Evolutionary conservation across 1,140 invertebrate genomes (phyloP).

Genomic region (Prorops nasuta): DNA sequence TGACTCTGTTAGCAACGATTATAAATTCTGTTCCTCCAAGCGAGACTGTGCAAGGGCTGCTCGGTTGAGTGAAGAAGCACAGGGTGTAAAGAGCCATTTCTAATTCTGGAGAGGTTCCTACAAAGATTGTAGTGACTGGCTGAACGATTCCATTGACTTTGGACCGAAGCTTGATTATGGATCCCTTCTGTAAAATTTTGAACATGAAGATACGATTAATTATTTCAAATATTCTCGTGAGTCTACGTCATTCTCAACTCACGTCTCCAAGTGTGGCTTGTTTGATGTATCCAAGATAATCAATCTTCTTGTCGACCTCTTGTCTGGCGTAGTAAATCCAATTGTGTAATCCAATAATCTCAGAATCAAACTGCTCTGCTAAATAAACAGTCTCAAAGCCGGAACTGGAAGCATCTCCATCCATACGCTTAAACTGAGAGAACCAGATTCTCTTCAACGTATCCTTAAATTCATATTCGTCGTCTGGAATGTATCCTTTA

Average conservation of each 20-base stretch:
- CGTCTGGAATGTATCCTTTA: constrained; percentile 53
- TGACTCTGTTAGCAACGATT: constrained; percentile 50
- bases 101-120: constrained; percentile 70
- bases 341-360: constrained; percentile 63
- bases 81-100: constrained; percentile 70
- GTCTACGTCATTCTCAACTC: constrained; percentile 26
- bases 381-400: constrained; percentile 65
- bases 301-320: constrained; percentile 53
- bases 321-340: constrained; percentile 64
- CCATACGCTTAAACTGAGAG: constrained; percentile 58
- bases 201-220: constrained; percentile 1
- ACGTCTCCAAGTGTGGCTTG: constrained; percentile 52
- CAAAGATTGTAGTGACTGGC: constrained; percentile 60
- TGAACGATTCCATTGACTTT: constrained; percentile 58
- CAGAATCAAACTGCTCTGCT: constrained; percentile 59
- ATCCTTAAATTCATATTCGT: constrained; percentile 56
- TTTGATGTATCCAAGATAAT: constrained; percentile 62
- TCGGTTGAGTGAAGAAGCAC: constrained; percentile 60
- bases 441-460: constrained; percentile 58
- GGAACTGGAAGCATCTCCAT: constrained; percentile 55
- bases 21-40: constrained; percentile 46
- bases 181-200: constrained; percentile 48
- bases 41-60: constrained; percentile 53
- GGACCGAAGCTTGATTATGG: constrained; percentile 57
- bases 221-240: background rate